Conservation (phyloP, 2,113 vertebrate species). For the Larimichthys crocea region DNA sequence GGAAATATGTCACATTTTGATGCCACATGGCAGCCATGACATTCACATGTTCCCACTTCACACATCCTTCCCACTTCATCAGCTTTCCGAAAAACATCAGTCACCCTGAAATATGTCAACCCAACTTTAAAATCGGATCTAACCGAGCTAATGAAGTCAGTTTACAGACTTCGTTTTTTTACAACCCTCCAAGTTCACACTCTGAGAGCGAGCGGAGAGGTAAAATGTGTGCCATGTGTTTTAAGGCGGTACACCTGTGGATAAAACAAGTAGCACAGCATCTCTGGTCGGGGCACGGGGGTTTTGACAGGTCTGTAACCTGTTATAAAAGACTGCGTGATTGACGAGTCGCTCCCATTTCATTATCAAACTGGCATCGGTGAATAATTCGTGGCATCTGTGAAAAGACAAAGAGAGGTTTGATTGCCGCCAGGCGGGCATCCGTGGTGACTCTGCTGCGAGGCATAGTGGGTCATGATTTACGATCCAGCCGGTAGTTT, state of each 20-base stretch:
- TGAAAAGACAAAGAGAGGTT: constrained; percentile 57
- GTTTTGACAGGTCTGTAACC: constrained; percentile 42
- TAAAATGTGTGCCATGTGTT: constrained; percentile 33
- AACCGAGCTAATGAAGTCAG: constrained; percentile 51
- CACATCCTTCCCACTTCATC: constrained; percentile 48
- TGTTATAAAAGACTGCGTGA: constrained; percentile 36
- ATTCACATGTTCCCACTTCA: constrained; percentile 56
- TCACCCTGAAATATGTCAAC: constrained; percentile 38
- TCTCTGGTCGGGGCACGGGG: constrained; percentile 15
- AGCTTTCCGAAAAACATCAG: constrained; percentile 33
- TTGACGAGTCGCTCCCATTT: constrained; percentile 48
- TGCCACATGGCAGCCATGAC: constrained; percentile 39
- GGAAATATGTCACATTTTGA: constrained; percentile 39
- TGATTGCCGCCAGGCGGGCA: constrained; percentile 47
- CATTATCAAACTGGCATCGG: constrained; percentile 68
- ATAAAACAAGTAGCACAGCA: constrained; percentile 24
- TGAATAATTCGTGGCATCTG: constrained; percentile 71
- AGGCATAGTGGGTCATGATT: constrained; percentile 54
- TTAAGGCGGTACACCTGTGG: constrained; percentile 23
- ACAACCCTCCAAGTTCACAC: constrained; percentile 16
- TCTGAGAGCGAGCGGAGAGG: constrained; percentile 7
- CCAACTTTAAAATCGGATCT: constrained; percentile 7
- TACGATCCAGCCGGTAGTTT: constrained; percentile 46
- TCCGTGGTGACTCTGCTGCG: constrained; percentile 13
- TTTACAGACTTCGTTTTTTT: constrained; percentile 46